These are phyloP conservation scores for Epirrita christyi DNA, from an alignment of 2,888 invertebrate genomes.

Conservation along the genomic window DNA sequence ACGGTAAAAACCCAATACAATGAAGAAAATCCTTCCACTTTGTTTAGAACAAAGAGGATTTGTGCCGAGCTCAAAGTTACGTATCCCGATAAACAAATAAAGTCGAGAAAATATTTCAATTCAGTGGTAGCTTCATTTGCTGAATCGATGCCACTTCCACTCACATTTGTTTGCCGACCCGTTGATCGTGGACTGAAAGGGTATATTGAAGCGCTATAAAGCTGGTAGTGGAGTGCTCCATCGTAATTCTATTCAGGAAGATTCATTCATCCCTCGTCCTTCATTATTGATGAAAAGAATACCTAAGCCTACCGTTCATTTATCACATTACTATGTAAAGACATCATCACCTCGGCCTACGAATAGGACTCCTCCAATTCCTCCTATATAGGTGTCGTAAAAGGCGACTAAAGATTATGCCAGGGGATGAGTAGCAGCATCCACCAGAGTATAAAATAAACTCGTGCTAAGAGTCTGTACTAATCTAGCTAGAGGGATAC, in stretches of 20 bases:
- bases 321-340: neutral
- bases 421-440: no score
- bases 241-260: conserved; percentile 27
- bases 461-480: no score
- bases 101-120: conserved; percentile 18
- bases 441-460: no score
- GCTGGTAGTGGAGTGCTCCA: conserved; percentile 19
- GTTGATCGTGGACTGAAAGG: conserved; percentile 23
- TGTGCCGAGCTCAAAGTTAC: conserved; percentile 7
- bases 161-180: conserved; percentile 28
- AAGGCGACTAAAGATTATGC: no score
- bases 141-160: conserved; percentile 21
- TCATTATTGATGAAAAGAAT: conserved; percentile 21
- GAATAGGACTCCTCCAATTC: no score
- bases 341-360: no score
- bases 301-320: neutral
- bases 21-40: conserved; percentile 6
- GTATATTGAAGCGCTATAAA: conserved; percentile 26
- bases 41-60: conserved; percentile 13
- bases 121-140: conserved; percentile 24
- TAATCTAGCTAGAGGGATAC: no score
- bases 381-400: no score
- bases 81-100: conserved; percentile 17
- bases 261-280: conserved; percentile 21
- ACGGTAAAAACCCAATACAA: conserved; percentile 5